phyloP scores from a whole-genome alignment of 1,140 invertebrate genomes.

The Ips nitidus region DNA sequence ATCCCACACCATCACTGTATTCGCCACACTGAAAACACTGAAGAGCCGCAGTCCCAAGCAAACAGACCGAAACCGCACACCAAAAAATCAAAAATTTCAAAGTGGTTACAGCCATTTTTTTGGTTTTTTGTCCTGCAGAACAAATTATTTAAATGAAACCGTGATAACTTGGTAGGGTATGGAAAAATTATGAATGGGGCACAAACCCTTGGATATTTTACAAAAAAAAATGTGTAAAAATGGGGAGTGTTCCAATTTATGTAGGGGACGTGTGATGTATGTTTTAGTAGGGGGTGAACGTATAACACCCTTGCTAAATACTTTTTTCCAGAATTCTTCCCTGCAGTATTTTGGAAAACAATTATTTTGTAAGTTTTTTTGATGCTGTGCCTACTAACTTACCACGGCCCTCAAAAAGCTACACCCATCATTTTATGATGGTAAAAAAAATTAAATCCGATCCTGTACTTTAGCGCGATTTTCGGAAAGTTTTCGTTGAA shows the following conservation, averaged over 20 bases:
- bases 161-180: background rate
- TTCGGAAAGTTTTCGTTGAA: background rate
- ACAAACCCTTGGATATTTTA: too few species aligned
- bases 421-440: too few species aligned
- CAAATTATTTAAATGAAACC: background rate
- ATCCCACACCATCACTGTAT: slow-evolving; percentile 79
- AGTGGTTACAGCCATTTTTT: slow-evolving; percentile 11
- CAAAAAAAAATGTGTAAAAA: background rate
- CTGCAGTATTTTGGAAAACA: too few species aligned
- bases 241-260: background rate
- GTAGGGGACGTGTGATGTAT: too few species aligned
- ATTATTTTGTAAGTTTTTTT: too few species aligned
- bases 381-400: too few species aligned
- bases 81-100: slow-evolving; percentile 27
- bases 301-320: too few species aligned
- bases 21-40: slow-evolving; percentile 75
- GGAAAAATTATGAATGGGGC: background rate
- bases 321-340: too few species aligned
- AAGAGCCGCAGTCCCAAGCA: slow-evolving; percentile 51
- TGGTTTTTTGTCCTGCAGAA: background rate
- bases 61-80: slow-evolving; percentile 23
- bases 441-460: background rate
- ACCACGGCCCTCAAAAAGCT: too few species aligned
- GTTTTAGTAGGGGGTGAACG: too few species aligned
- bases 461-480: slow-evolving; percentile 15